Evolutionary conservation across 2,888 invertebrate genomes (phyloP).

Genomic region (Allacma fusca): DNA sequence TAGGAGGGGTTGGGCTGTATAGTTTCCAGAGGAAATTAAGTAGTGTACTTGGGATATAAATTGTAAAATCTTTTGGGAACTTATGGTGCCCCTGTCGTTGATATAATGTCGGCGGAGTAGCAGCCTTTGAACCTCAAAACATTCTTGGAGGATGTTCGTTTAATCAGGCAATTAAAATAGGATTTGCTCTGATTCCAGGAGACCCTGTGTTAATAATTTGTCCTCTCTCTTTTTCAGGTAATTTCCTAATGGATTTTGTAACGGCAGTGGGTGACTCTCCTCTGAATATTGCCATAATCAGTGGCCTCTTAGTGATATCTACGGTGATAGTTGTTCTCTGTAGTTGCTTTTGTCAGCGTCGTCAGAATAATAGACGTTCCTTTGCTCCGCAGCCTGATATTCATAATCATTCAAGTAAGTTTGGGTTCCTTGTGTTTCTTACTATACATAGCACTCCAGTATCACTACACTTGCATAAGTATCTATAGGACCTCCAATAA

Average conservation of each 20-base stretch:
- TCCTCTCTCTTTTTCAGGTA: constrained; percentile 50
- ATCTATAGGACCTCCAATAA: no score
- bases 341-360: constrained; percentile 58
- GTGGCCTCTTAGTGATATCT: constrained; percentile 61
- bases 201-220: not conserved
- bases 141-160: no score
- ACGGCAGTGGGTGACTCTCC: constrained; percentile 56
- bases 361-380: constrained; percentile 49
- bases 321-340: constrained; percentile 58
- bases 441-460: not conserved
- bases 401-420: constrained; percentile 61
- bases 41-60: no score
- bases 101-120: no score
- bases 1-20: no score
- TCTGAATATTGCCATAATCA: constrained; percentile 55
- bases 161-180: not conserved
- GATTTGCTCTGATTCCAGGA: not conserved
- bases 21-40: no score
- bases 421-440: not conserved
- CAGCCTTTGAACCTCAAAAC: no score
- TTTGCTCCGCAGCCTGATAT: constrained; percentile 56
- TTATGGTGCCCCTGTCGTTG: no score
- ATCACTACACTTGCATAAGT: no score
- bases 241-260: constrained; percentile 58
- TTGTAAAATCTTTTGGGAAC: no score